These are phyloP conservation scores for Peromyscus eremicus DNA, from an alignment of 2,797 vertebrate genomes.

Conservation along the genomic window DNA sequence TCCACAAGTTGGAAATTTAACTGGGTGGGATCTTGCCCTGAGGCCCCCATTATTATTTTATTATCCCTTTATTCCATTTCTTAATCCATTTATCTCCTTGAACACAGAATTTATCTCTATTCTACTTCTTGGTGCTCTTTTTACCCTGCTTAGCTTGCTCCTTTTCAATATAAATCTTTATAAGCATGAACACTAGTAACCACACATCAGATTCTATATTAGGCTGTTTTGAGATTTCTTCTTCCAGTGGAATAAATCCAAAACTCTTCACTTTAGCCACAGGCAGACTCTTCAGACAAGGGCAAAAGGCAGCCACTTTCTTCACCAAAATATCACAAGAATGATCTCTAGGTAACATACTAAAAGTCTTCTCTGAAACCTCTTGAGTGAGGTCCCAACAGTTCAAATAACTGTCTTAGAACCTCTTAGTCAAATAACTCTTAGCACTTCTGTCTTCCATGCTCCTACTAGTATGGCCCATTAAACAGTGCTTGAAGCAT, in stretches of 20 bases:
- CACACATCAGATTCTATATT: background rate
- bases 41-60: no score
- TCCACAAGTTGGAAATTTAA: background rate
- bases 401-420: background rate
- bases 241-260: background rate
- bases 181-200: background rate
- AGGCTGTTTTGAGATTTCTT: background rate
- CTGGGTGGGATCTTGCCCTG: background rate
- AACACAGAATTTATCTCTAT: background rate
- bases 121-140: background rate
- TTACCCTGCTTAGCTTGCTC: background rate
- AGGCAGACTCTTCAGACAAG: background rate
- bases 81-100: background rate
- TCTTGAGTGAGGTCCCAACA: background rate
- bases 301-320: background rate
- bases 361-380: background rate
- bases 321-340: background rate
- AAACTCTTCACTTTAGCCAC: background rate
- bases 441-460: background rate
- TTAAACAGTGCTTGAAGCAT: background rate
- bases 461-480: no score
- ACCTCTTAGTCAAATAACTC: background rate
- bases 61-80: background rate
- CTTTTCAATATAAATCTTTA: background rate
- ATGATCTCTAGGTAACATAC: background rate